These are phyloP conservation scores for Agelaius phoeniceus DNA, from an alignment of 2,113 vertebrate genomes.

Conservation along the genomic window DNA sequence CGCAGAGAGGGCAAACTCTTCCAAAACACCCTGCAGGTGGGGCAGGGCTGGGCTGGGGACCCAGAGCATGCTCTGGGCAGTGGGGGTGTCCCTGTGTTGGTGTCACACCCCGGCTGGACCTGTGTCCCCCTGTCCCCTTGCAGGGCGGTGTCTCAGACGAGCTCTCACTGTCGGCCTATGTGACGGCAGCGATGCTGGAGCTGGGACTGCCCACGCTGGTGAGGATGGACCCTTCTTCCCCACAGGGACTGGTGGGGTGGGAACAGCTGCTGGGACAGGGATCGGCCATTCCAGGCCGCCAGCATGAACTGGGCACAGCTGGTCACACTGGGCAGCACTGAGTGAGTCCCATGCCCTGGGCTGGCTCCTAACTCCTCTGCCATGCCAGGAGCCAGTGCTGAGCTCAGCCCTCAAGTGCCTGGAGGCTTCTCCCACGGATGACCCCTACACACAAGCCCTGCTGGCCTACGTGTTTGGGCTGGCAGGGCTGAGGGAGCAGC, in stretches of 20 bases:
- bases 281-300: neutral
- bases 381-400: neutral
- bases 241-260: neutral
- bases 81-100: neutral
- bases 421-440: neutral
- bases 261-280: neutral
- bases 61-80: fast-evolving
- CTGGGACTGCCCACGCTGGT: neutral
- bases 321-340: neutral
- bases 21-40: conserved; percentile 68
- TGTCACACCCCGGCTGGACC: fast-evolving
- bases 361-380: neutral
- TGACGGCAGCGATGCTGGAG: conserved; percentile 11
- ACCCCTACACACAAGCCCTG: neutral
- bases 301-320: fast-evolving
- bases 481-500: neutral
- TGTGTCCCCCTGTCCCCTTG: fast-evolving
- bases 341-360: fast-evolving
- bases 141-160: neutral
- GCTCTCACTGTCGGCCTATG: neutral
- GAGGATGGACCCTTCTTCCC: neutral
- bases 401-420: conserved; percentile 37
- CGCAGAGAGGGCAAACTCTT: conserved; percentile 74
- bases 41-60: neutral
- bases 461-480: conserved; percentile 19